A percentile compares a stretch with the other conserved stretches of the same genome.
These are phyloP conservation scores for Prostheceraeus crozeri DNA, from an alignment of 2,888 invertebrate species.

Conservation along the genomic window DNA sequence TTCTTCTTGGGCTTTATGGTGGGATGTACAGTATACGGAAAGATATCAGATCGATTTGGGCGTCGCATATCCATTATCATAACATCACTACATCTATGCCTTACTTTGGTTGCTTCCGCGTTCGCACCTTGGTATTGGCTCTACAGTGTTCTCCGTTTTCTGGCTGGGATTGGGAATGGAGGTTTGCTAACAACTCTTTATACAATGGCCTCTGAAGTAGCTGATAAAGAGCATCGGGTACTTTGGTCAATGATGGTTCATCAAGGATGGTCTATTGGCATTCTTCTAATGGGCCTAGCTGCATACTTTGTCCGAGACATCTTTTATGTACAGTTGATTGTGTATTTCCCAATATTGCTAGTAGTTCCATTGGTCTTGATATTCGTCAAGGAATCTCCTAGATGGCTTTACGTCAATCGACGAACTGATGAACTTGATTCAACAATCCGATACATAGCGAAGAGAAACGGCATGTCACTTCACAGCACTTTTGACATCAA, in stretches of 20 bases:
- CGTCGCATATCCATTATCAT: conserved; percentile 7
- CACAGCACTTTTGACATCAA: not conserved
- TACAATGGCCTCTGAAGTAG: conserved; percentile 23
- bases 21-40: conserved; percentile 46
- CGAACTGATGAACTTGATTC: conserved; percentile 21
- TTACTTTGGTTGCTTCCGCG: not conserved
- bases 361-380: conserved; percentile 5
- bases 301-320: conserved; percentile 28
- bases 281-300: not conserved
- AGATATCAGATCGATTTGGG: conserved; percentile 45
- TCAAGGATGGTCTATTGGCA: conserved; percentile 25
- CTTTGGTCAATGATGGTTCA: conserved; percentile 22
- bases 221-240: conserved; percentile 21
- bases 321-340: conserved; percentile 17
- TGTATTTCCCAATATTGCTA: not conserved
- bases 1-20: conserved; percentile 46
- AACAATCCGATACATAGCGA: conserved; percentile 3
- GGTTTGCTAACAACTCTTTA: conserved; percentile 24
- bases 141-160: conserved; percentile 3
- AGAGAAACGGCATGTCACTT: conserved; percentile 7
- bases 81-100: not conserved
- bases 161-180: conserved; percentile 32
- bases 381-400: conserved; percentile 20
- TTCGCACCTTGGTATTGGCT: conserved; percentile 26
- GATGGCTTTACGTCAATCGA: conserved; percentile 13